Evolutionary conservation across 2,888 invertebrate species (phyloP).

Genomic region (Chloromyia formosa): DNA sequence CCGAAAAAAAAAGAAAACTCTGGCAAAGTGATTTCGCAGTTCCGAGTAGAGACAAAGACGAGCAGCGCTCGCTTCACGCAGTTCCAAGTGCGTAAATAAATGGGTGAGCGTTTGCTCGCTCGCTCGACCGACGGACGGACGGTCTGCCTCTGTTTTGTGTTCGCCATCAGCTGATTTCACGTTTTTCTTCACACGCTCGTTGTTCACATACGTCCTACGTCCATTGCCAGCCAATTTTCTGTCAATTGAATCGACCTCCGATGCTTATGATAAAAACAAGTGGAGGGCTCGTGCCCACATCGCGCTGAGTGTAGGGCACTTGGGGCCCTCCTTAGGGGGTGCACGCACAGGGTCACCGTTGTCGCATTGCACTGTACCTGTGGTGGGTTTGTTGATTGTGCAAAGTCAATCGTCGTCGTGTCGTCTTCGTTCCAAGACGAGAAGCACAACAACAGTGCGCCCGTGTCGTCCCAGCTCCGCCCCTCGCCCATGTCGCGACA

Average conservation of each 20-base stretch:
- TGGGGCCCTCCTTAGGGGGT: neutral
- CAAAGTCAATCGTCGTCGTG: no score
- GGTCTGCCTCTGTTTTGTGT: constrained; percentile 43
- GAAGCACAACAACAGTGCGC: no score
- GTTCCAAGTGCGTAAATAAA: constrained; percentile 51
- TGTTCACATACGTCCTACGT: neutral
- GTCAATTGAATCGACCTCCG: constrained; percentile 49
- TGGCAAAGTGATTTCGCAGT: neutral
- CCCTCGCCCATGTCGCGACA: constrained; percentile 4
- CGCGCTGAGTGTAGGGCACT: constrained; percentile 14
- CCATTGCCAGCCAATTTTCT: constrained; percentile 52
- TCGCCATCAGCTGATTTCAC: constrained; percentile 54
- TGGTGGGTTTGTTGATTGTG: neutral
- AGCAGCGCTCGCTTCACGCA: constrained; percentile 37
- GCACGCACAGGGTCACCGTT: constrained; percentile 15
- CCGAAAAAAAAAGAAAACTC: neutral
- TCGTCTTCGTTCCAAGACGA: no score
- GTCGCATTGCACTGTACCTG: constrained; percentile 32
- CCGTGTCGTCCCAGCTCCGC: no score
- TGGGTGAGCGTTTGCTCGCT: constrained; percentile 25
- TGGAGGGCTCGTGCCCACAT: constrained; percentile 48
- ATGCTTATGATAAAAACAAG: constrained; percentile 49
- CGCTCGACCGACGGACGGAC: no score
- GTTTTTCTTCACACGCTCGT: neutral
- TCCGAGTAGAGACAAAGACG: constrained; percentile 30